A percentile compares a stretch with the other conserved stretches of the same genome.
These are phyloP conservation scores for Propithecus coquereli DNA, from an alignment of 2,113 vertebrate species.

Conservation along the genomic window DNA sequence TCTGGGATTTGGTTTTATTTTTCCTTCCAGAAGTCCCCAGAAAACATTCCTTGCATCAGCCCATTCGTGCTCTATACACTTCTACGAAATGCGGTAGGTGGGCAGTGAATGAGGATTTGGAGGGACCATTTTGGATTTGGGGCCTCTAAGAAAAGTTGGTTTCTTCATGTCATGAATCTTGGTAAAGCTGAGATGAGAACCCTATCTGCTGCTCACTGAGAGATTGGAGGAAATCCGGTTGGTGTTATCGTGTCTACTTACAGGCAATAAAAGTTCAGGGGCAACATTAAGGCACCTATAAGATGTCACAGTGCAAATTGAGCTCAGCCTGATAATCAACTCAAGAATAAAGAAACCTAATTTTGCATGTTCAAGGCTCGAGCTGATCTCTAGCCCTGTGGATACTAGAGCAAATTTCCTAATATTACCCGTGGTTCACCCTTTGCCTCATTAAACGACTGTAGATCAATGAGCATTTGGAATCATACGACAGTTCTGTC, in stretches of 20 bases:
- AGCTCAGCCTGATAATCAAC: conserved; percentile 32
- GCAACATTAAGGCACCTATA: neutral
- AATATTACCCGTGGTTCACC: conserved; percentile 42
- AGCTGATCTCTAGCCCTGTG: conserved; percentile 49
- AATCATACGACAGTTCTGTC: neutral
- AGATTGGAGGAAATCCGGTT: neutral
- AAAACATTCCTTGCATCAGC: neutral
- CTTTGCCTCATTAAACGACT: conserved; percentile 67
- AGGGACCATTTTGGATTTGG: neutral
- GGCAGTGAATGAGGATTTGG: neutral
- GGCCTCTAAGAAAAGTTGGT: neutral
- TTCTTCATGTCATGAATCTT: neutral
- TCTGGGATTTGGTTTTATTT: neutral
- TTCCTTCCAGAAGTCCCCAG: neutral
- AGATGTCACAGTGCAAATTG: neutral
- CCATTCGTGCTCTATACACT: neutral
- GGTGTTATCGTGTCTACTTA: neutral
- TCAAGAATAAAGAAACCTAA: conserved; percentile 47
- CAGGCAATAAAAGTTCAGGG: neutral
- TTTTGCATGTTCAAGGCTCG: conserved; percentile 43
- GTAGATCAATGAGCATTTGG: conserved; percentile 48
- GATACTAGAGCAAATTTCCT: conserved; percentile 44
- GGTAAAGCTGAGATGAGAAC: neutral
- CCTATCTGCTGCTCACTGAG: neutral
- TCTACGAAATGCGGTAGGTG: neutral